Conservation (phyloP, 2,113 vertebrate species). For the Mola mola region DNA sequence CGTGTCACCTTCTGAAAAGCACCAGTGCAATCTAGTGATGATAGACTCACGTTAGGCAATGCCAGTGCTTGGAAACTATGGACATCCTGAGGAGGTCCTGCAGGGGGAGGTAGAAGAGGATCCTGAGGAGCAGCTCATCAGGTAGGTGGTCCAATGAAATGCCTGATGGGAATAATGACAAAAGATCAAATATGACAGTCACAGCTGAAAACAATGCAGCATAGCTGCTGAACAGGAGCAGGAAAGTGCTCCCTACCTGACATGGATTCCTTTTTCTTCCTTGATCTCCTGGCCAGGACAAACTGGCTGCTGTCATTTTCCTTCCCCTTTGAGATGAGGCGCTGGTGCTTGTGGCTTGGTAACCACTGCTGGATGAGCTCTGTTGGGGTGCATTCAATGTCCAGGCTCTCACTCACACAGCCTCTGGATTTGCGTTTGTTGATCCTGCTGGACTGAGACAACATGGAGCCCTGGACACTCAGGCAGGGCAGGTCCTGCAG, state of each 20-base stretch:
- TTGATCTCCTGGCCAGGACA: constrained; percentile 80
- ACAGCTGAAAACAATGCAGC: not conserved
- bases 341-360: constrained; percentile 79
- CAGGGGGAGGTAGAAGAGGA: constrained; percentile 86
- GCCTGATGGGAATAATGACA: constrained; percentile 59
- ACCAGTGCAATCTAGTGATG: not conserved
- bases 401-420: constrained; percentile 69
- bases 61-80: constrained; percentile 87
- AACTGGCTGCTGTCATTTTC: constrained; percentile 82
- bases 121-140: constrained; percentile 89
- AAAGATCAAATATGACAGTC: not conserved
- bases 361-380: constrained; percentile 81
- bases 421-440: constrained; percentile 55
- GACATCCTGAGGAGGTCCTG: constrained; percentile 86
- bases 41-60: constrained; percentile 86
- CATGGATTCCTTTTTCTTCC: constrained; percentile 73
- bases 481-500: constrained; percentile 85
- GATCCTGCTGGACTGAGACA: constrained; percentile 36
- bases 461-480: constrained; percentile 69
- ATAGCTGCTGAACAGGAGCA: not conserved
- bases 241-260: constrained; percentile 21
- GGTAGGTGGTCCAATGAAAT: constrained; percentile 89
- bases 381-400: constrained; percentile 85
- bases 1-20: no score
- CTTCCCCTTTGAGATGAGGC: constrained; percentile 71